Conservation (phyloP, 2,888 invertebrate species). For the Orchestes rusci region DNA sequence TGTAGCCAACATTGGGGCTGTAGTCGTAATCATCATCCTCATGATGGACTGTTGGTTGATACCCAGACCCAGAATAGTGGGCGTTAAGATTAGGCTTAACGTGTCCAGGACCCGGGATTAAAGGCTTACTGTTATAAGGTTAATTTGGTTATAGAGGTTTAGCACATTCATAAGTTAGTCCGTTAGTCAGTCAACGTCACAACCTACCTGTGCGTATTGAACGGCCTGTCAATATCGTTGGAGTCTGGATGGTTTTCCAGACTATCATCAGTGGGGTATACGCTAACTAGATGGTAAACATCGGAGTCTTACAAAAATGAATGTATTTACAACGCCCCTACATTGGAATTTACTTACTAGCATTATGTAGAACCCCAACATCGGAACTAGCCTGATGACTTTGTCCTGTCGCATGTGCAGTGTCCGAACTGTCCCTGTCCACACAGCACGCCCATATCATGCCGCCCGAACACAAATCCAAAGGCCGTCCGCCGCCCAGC, state of each 20-base stretch:
- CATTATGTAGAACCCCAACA: constrained; percentile 68
- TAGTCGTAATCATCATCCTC: constrained; percentile 7
- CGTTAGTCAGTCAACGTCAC: constrained; percentile 12
- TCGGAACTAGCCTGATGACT: constrained; percentile 43
- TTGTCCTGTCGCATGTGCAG: constrained; percentile 21
- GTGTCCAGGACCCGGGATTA: constrained; percentile 2
- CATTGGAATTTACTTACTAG: constrained; percentile 89
- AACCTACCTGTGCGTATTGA: constrained; percentile 19
- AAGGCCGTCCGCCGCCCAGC: constrained; percentile 75
- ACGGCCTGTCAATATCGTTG: constrained; percentile 40
- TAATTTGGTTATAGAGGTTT: background rate
- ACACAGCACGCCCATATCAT: constrained; percentile 94
- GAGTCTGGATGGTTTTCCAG: constrained; percentile 37
- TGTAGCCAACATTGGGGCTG: constrained; percentile 11
- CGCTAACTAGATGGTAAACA: constrained; percentile 43
- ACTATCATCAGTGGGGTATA: constrained; percentile 39
- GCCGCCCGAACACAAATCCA: constrained; percentile 88
- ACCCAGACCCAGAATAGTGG: constrained; percentile 11
- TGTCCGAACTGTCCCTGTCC: constrained; percentile 52
- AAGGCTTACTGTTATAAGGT: background rate
- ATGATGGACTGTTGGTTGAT: constrained; percentile 12
- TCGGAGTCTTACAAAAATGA: constrained; percentile 35
- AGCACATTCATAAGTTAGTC: background rate
- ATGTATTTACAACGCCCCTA: constrained; percentile 5
- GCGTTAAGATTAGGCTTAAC: constrained; percentile 18